Conservation (phyloP, 2,113 vertebrate species). For the Poeciliopsis occidentalis region DNA sequence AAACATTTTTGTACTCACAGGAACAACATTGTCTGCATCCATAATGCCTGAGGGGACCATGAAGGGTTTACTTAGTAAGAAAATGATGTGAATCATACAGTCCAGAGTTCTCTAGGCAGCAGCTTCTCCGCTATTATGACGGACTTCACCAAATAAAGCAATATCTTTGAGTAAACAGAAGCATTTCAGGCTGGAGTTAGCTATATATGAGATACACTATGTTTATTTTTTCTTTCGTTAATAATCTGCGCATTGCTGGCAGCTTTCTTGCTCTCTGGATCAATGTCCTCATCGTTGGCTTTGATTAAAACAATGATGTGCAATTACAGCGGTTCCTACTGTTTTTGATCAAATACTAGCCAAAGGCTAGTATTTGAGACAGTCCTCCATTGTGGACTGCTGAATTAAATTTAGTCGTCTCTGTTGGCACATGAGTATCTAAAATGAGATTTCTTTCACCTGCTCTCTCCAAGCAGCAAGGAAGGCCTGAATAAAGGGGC, state of each 20-base stretch:
- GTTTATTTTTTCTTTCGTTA: not conserved
- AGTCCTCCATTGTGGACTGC: conserved; percentile 38
- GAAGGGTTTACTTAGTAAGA: not conserved
- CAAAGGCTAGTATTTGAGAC: conserved; percentile 35
- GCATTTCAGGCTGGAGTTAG: too few species aligned
- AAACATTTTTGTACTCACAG: not conserved
- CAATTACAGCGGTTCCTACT: conserved; percentile 1
- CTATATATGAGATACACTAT: not conserved
- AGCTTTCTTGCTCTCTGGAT: not conserved
- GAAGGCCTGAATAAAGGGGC: conserved; percentile 23
- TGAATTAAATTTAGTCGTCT: conserved; percentile 61
- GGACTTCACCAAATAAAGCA: not conserved
- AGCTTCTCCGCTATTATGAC: not conserved
- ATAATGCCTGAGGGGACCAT: not conserved
- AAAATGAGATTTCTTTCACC: conserved; percentile 65
- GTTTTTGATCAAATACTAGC: conserved; percentile 18
- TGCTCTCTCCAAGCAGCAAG: conserved; percentile 51
- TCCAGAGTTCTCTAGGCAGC: not conserved
- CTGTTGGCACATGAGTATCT: conserved; percentile 52
- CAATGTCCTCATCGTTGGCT: not conserved
- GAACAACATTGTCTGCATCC: not conserved
- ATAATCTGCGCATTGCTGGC: not conserved
- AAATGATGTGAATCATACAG: not conserved
- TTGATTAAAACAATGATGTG: not conserved
- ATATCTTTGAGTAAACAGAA: not conserved